These are phyloP conservation scores for Cebus imitator DNA, from an alignment of 2,113 vertebrate species.

Conservation along the genomic window DNA sequence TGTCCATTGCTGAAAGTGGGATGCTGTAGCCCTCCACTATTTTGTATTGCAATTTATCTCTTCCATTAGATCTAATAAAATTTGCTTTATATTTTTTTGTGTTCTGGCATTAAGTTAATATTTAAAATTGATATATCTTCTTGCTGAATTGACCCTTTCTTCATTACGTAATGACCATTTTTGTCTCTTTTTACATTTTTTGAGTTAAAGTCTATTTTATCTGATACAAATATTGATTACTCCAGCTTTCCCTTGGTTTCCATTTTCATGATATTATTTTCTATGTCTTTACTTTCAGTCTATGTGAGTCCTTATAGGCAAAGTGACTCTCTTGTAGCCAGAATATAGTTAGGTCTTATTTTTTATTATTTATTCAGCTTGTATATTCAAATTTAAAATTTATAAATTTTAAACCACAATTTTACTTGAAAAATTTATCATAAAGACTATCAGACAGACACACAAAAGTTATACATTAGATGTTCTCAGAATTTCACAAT, in stretches of 20 bases:
- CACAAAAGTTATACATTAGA: not conserved
- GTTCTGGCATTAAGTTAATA: not conserved
- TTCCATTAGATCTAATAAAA: not conserved
- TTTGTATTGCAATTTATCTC: not conserved
- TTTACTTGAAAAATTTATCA: not conserved
- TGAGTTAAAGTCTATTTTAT: not conserved
- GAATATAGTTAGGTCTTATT: not conserved
- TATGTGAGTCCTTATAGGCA: not conserved
- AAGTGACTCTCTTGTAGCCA: not conserved
- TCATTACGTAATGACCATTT: not conserved
- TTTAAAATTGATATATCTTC: not conserved
- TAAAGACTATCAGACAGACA: not conserved
- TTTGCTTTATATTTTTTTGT: not conserved
- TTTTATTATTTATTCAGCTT: not conserved
- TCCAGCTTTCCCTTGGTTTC: not conserved
- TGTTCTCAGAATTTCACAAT: not conserved
- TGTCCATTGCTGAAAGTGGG: not conserved
- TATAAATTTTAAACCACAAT: not conserved
- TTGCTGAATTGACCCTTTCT: not conserved
- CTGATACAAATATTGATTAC: not conserved
- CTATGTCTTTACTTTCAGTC: not conserved
- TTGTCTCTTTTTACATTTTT: not conserved
- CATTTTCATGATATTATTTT: not conserved
- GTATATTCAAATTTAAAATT: not conserved
- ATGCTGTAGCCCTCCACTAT: not conserved